Conservation (phyloP, 1,140 invertebrate genomes). For the Euwallacea similis region DNA sequence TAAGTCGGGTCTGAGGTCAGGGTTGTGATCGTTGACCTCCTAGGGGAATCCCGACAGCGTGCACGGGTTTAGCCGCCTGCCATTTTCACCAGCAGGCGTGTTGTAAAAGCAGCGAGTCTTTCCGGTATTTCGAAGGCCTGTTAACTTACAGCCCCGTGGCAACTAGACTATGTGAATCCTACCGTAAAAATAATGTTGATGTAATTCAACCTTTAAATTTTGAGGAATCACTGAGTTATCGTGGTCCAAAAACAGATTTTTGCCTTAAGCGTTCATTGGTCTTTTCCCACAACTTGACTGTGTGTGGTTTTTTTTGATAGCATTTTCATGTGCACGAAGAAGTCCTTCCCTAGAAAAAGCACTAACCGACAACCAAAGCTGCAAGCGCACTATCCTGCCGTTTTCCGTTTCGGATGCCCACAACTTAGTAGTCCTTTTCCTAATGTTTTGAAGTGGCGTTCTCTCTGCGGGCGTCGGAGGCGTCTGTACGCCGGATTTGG, state of each 20-base stretch:
- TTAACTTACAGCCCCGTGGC: not conserved
- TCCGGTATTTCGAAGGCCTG: slow-evolving; percentile 26
- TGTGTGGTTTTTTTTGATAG: no score
- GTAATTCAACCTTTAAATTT: no score
- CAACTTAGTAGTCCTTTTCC: no score
- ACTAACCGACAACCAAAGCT: not conserved
- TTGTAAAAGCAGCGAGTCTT: slow-evolving; percentile 39
- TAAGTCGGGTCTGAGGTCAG: slow-evolving; percentile 39
- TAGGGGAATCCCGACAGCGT: slow-evolving; percentile 37
- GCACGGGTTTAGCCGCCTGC: slow-evolving; percentile 39
- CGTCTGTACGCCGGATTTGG: slow-evolving; percentile 40
- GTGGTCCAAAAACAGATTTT: no score
- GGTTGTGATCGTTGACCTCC: slow-evolving; percentile 41
- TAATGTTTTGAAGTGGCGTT: slow-evolving; percentile 28
- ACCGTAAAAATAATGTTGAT: no score
- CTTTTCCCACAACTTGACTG: no score
- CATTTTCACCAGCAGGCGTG: slow-evolving; percentile 40
- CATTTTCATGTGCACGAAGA: no score
- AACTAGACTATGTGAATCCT: no score
- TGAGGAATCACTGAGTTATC: no score
- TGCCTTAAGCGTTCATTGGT: no score
- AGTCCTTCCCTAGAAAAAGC: not conserved
- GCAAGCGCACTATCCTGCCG: not conserved
- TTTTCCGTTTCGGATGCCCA: not conserved
- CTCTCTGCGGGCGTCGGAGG: slow-evolving; percentile 37